Conservation (phyloP, 2,888 invertebrate species). For the Flexamia atlantica region DNA sequence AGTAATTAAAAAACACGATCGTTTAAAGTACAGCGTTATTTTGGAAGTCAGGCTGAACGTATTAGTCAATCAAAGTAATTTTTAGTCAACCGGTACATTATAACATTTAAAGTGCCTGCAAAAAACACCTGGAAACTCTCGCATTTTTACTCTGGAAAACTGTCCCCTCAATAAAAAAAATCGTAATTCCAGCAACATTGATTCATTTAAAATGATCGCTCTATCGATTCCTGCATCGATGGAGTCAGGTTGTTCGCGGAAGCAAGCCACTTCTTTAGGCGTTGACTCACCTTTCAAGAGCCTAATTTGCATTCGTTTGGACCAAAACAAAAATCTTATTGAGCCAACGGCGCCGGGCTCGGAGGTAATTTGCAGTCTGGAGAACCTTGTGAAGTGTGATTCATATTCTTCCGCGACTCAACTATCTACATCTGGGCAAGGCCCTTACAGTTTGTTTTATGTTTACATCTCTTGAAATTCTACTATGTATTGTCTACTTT, state of each 20-base stretch:
- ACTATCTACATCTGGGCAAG: not conserved
- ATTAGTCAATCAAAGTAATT: no score
- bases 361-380: not conserved
- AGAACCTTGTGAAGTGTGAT: not conserved
- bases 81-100: no score
- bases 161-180: no score
- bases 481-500: no score
- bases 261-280: not conserved
- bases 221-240: not conserved
- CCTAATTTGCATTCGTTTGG: not conserved
- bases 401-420: not conserved
- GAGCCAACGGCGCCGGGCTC: not conserved
- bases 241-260: not conserved
- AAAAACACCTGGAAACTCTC: no score
- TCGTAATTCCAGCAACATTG: constrained; percentile 4
- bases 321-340: not conserved
- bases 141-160: no score
- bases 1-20: no score
- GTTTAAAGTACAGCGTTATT: no score
- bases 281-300: not conserved
- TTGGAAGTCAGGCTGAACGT: no score
- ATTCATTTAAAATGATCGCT: not conserved
- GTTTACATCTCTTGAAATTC: no score
- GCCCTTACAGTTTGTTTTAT: no score
- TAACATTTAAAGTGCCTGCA: no score